Conservation (phyloP, 2,888 invertebrate species). For the Patella pellucida region DNA sequence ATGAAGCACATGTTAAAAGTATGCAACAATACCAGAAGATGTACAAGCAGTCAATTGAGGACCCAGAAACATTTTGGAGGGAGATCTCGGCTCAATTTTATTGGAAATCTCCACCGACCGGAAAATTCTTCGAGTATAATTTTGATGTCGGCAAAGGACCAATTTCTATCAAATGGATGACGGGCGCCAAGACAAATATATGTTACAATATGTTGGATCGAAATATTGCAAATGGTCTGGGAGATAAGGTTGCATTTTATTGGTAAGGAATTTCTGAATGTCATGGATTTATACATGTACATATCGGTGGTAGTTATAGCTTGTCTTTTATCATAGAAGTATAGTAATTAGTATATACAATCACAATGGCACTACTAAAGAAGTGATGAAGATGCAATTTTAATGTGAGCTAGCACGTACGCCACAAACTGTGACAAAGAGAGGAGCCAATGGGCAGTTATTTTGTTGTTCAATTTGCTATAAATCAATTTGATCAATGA, state of each 20-base stretch:
- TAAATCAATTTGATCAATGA: too few relatives aligned
- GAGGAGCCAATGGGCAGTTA: too few relatives aligned
- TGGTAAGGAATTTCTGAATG: conserved; percentile 80
- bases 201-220: conserved; percentile 95
- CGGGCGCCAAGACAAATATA: conserved; percentile 93
- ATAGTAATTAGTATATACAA: too few relatives aligned
- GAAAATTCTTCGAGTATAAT: conserved; percentile 89
- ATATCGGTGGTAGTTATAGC: too few relatives aligned
- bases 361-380: too few relatives aligned
- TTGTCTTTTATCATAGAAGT: too few relatives aligned
- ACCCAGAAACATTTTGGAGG: conserved; percentile 93
- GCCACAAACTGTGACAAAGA: too few relatives aligned
- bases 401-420: too few relatives aligned
- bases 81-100: conserved; percentile 92
- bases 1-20: conserved; percentile 76
- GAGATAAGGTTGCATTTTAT: conserved; percentile 92
- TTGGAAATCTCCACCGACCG: conserved; percentile 80
- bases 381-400: too few relatives aligned
- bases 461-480: too few relatives aligned
- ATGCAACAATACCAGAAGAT: conserved; percentile 85
- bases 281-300: too few relatives aligned
- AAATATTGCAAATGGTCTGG: conserved; percentile 88
- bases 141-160: conserved; percentile 90
- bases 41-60: conserved; percentile 87
- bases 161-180: conserved; percentile 94